phyloP scores from a whole-genome alignment of 1,140 invertebrate genomes.

The Proales similis region DNA sequence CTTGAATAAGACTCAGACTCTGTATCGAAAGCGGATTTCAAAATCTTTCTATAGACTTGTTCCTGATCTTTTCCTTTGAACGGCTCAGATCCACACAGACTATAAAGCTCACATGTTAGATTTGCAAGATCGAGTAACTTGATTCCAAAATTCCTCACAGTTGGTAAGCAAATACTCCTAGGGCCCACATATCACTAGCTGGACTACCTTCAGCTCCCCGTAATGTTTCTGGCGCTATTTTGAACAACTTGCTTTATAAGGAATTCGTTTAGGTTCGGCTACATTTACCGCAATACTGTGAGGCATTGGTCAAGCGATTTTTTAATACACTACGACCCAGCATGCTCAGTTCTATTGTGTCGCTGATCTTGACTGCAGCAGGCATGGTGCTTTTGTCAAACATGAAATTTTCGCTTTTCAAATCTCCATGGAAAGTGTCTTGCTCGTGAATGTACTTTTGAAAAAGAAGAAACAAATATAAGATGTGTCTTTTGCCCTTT shows the following conservation, averaged over 20 bases:
- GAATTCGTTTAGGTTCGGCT: background rate
- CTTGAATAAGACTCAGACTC: background rate
- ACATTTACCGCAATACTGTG: background rate
- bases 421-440: slow-evolving; percentile 22
- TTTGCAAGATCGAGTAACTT: no score
- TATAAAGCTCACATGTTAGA: background rate
- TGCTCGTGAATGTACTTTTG: slow-evolving; percentile 31
- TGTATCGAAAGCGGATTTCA: slow-evolving; percentile 10
- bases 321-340: no score
- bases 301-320: no score
- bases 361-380: no score
- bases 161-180: slow-evolving; percentile 28
- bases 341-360: no score
- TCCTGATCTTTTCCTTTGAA: slow-evolving; percentile 28
- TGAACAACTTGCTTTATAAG: background rate
- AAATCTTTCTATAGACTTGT: slow-evolving; percentile 30
- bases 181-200: slow-evolving; percentile 34
- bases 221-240: slow-evolving; percentile 22
- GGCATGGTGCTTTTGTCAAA: no score
- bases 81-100: slow-evolving; percentile 31
- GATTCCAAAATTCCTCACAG: no score
- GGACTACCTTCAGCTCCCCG: slow-evolving; percentile 15
- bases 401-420: slow-evolving; percentile 22
- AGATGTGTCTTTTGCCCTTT: background rate
- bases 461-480: background rate